A percentile compares a stretch with the other conserved stretches of the same genome.
Evolutionary conservation across 2,797 vertebrate genomes (phyloP).

Genomic region (Muscicapa striata): DNA sequence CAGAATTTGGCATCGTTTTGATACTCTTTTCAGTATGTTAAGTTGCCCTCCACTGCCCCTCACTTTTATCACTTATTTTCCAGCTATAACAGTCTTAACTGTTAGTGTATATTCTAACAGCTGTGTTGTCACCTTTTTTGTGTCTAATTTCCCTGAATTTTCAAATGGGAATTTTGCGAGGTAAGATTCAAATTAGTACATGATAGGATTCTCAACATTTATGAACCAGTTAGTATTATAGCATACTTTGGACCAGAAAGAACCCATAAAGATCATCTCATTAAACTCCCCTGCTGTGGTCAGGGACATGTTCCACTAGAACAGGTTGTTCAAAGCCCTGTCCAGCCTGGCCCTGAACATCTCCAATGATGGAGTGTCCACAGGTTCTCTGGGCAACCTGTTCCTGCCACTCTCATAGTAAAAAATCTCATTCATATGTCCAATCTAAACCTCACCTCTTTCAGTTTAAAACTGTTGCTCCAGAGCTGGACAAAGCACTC

Average conservation of each 20-base stretch:
- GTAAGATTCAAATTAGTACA: not conserved
- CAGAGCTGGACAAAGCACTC: not conserved
- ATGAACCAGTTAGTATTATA: not conserved
- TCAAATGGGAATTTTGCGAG: not conserved
- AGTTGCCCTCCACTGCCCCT: not conserved
- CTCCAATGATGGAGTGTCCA: not conserved
- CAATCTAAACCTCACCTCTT: not conserved
- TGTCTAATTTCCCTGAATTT: not conserved
- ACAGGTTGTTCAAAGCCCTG: not conserved
- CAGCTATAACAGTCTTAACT: not conserved
- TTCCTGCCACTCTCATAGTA: not conserved
- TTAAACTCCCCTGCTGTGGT: not conserved
- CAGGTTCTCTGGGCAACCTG: not conserved
- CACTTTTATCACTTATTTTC: not conserved
- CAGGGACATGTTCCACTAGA: not conserved
- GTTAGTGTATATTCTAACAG: not conserved
- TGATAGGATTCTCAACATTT: not conserved
- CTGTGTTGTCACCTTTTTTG: not conserved
- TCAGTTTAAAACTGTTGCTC: not conserved
- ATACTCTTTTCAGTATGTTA: not conserved
- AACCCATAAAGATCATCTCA: not conserved
- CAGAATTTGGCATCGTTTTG: not conserved
- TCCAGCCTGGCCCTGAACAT: not conserved
- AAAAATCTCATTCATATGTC: not conserved
- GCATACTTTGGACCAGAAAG: not conserved